Percentiles rank a stretch among this genome's conserved stretches.
phyloP scores from a whole-genome alignment of 2,797 vertebrate species.

The Acanthopagrus latus region DNA sequence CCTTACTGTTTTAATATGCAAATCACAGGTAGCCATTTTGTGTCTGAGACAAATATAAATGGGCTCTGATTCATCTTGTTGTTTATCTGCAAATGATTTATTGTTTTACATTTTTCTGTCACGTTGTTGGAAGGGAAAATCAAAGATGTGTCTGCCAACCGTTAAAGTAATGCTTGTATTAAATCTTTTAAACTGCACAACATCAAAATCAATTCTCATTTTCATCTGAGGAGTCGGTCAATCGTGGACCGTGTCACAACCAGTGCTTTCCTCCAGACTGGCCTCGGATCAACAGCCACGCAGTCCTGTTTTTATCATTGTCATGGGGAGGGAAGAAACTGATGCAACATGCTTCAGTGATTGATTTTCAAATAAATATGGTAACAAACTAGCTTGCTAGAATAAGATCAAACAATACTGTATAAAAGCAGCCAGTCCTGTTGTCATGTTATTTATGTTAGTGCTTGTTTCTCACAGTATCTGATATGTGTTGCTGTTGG shows the following conservation, averaged over 20 bases:
- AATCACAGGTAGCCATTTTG: neutral
- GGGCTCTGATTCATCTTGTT: too few relatives aligned
- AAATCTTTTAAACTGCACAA: neutral
- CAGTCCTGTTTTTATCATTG: neutral
- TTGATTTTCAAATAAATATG: neutral
- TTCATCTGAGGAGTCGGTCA: neutral
- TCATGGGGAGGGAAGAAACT: neutral
- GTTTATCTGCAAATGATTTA: neutral
- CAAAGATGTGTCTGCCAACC: neutral
- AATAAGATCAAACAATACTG: neutral
- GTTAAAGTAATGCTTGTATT: neutral
- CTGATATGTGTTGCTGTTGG: neutral
- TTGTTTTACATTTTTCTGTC: neutral
- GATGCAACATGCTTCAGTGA: neutral
- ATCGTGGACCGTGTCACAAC: neutral
- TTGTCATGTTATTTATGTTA: neutral
- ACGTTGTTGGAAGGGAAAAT: neutral
- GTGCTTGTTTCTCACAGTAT: neutral
- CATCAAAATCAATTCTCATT: constrained; percentile 16
- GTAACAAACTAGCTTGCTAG: neutral
- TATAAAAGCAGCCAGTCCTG: neutral
- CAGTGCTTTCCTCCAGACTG: neutral
- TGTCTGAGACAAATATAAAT: neutral
- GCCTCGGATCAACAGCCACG: neutral
- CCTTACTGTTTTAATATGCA: neutral